A percentile compares a stretch with the other conserved stretches of the same genome.
Conservation (phyloP, 2,797 vertebrate genomes). For the Gymnoscopelus microlampas region DNA sequence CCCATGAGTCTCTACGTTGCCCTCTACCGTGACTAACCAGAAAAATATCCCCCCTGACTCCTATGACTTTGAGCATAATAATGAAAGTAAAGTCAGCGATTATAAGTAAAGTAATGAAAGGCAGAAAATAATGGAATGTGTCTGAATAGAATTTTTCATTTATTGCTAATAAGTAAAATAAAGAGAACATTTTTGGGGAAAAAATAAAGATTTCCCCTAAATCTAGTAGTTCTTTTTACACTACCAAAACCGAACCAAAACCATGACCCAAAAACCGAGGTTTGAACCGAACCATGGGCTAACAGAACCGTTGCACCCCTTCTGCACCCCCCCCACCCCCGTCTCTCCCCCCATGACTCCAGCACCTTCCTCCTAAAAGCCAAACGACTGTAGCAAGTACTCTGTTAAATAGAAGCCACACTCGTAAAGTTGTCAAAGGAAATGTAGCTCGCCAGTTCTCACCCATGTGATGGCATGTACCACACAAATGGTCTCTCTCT, state of each 20-base stretch:
- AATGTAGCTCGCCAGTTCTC: slow-evolving; percentile 33
- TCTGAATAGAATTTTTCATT: too few relatives aligned
- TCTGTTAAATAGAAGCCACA: slow-evolving; percentile 29
- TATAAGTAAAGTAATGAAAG: too few relatives aligned
- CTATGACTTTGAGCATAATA: background rate
- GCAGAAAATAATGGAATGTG: too few relatives aligned
- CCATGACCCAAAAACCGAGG: too few relatives aligned
- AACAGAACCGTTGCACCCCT: too few relatives aligned
- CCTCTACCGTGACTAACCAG: slow-evolving; percentile 56
- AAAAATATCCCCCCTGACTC: slow-evolving; percentile 10
- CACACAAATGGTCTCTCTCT: slow-evolving; percentile 21
- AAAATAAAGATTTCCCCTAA: slow-evolving; percentile 6
- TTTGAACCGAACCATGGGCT: too few relatives aligned
- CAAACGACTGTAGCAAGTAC: slow-evolving; percentile 42
- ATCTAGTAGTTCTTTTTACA: slow-evolving; percentile 5
- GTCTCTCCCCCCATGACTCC: slow-evolving; percentile 22
- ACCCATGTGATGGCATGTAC: background rate
- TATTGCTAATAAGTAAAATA: too few relatives aligned
- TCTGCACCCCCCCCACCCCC: slow-evolving; percentile 16
- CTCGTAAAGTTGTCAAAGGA: slow-evolving; percentile 43
- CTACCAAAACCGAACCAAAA: too few relatives aligned
- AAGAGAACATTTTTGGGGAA: too few relatives aligned
- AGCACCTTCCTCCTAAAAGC: background rate
- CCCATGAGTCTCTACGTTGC: slow-evolving; percentile 48
- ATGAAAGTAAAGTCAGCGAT: background rate